Evolutionary conservation across 2,888 invertebrate species (phyloP), one percentile per base, ranked within the genome.

Genomic region (Eristalis arbustorum): DNA sequence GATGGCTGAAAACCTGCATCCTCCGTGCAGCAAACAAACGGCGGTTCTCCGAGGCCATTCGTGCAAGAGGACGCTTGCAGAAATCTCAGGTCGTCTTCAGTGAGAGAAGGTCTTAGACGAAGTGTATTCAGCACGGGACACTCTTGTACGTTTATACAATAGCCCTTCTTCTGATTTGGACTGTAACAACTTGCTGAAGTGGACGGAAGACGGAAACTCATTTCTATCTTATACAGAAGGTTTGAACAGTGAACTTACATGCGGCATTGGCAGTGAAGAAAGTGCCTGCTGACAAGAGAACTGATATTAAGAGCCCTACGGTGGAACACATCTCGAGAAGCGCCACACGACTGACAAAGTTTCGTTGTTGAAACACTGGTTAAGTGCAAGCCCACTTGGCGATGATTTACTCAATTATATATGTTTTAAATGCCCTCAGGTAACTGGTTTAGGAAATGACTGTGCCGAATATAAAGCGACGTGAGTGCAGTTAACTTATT

Each of bases 11-110:
- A 88, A 25, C 22, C 18, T 13, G 61, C 13, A 81, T 89, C 88
- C 37, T 84, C 67, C 22, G 56, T 82, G 31, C 89, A 89, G 62
- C 89, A 89, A 18, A 89, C 84, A 14, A 81, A 74, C 0, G 89
- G 89, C 5, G 67, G 66, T 1, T 73, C 49, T 1, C 89, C 89
- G 28, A 68, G 77, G 8, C 88, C 89, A 14, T 80, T 42, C 11
- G 73, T 59, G 57, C 89, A 89, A 37, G 61, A 75, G 5, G 89
- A 89, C 69, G 84, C 84, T 6, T 14, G 11, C 23, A 89, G 49
- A 68, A 89, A 89, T 37, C 49, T 40, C 2, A 18, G 64, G 13
- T 84, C 81, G 8, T 62, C 75, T 49, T 75, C 59, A 3, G 73
- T 56, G 2, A 74, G 13, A 14, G 81, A 23, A n/a, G 63, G 10